phyloP scores from a whole-genome alignment of 23 tunicate genomes.

The Trididemnum clinides region DNA sequence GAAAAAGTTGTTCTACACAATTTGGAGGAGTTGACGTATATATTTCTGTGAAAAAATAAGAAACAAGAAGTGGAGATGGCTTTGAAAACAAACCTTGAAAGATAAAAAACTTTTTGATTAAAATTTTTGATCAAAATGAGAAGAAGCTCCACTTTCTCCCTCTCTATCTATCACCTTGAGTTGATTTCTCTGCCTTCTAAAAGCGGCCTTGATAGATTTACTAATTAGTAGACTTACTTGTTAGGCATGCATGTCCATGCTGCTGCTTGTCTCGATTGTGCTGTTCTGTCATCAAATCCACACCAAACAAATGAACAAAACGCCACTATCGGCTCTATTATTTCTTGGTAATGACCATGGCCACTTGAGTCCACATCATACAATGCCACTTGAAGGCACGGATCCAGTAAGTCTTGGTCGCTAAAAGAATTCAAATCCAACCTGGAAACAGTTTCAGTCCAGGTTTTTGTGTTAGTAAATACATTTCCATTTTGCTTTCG shows the following conservation, averaged over 20 bases:
- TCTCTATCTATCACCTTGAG: no score
- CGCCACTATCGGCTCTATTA: conserved; percentile 19
- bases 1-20: no score
- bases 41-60: no score
- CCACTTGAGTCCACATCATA: conserved; percentile 47
- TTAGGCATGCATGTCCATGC: conserved; percentile 60
- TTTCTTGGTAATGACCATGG: conserved; percentile 39
- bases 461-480: neutral
- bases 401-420: neutral
- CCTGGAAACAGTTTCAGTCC: neutral
- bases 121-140: no score
- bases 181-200: no score
- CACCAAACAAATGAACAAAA: conserved; percentile 70
- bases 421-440: neutral
- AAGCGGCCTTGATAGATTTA: no score
- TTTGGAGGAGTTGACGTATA: no score
- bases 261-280: conserved; percentile 1
- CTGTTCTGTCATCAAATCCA: conserved; percentile 33
- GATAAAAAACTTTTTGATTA: no score
- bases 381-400: conserved; percentile 66
- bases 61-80: no score
- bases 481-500: neutral
- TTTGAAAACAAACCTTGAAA: no score
- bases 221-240: no score
- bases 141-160: no score